Conservation (phyloP, 2,888 invertebrate genomes). For the Nemurella pictetii region DNA sequence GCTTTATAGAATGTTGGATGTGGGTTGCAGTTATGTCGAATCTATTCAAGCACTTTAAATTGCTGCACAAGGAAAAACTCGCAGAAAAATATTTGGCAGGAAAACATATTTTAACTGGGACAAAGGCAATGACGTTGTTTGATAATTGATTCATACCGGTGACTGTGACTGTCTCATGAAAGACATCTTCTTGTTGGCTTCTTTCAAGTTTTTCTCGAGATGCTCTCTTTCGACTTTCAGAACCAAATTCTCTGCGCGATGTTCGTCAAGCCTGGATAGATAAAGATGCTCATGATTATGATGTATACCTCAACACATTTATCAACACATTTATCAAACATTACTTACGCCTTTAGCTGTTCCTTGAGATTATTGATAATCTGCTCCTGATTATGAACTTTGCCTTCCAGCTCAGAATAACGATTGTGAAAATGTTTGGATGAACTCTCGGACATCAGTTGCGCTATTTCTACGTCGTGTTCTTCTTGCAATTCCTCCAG, state of each 20-base stretch:
- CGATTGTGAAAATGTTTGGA: slow-evolving; percentile 45
- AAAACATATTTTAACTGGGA: too few relatives aligned
- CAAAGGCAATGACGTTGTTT: too few relatives aligned
- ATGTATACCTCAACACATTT: not conserved
- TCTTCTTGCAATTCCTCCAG: slow-evolving; percentile 51
- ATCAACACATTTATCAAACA: slow-evolving; percentile 47
- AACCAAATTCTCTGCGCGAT: slow-evolving; percentile 57
- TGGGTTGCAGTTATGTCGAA: too few relatives aligned
- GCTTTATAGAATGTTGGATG: too few relatives aligned
- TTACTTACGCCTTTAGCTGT: slow-evolving; percentile 50
- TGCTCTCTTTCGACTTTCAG: slow-evolving; percentile 60
- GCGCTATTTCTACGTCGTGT: slow-evolving; percentile 53
- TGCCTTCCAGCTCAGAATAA: slow-evolving; percentile 53
- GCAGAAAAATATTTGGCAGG: too few relatives aligned
- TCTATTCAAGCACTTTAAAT: too few relatives aligned
- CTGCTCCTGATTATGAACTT: slow-evolving; percentile 67
- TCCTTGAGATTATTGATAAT: slow-evolving; percentile 51
- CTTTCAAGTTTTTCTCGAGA: slow-evolving; percentile 54
- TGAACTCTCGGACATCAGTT: slow-evolving; percentile 51
- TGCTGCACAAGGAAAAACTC: too few relatives aligned
- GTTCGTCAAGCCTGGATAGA: slow-evolving; percentile 42
- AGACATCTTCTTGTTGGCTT: slow-evolving; percentile 44
- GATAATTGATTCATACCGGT: slow-evolving; percentile 42
- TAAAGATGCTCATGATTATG: not conserved
- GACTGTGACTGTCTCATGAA: slow-evolving; percentile 42